phyloP scores from a whole-genome alignment of 1,140 invertebrate species.

The Chrysoperla carnea region DNA sequence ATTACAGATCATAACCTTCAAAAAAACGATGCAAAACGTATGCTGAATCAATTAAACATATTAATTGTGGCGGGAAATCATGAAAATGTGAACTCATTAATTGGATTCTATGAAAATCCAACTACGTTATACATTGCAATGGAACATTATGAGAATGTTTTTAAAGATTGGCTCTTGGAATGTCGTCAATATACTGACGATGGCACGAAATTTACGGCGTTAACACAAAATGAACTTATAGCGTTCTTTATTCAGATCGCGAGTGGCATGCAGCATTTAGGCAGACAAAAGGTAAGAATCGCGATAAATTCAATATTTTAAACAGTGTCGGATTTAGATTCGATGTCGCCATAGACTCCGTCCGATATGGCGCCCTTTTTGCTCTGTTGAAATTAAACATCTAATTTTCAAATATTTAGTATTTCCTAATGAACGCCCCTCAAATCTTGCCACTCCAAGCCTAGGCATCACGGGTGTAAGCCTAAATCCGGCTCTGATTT shows the following conservation, averaged over 20 bases:
- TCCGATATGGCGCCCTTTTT: too few relatives aligned
- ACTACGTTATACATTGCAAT: slow-evolving; percentile 51
- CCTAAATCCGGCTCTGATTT: too few relatives aligned
- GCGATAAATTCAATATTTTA: background rate
- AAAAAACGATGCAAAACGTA: slow-evolving; percentile 37
- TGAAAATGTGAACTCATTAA: slow-evolving; percentile 49
- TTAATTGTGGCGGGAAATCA: slow-evolving; percentile 48
- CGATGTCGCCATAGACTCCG: too few relatives aligned
- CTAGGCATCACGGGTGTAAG: too few relatives aligned
- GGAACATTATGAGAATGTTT: slow-evolving; percentile 39
- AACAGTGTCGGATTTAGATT: too few relatives aligned
- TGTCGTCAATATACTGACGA: slow-evolving; percentile 38
- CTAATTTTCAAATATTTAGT: too few relatives aligned
- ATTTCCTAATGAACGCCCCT: too few relatives aligned
- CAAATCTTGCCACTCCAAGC: too few relatives aligned
- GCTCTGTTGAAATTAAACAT: too few relatives aligned
- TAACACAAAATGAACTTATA: slow-evolving; percentile 38
- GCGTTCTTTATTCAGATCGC: slow-evolving; percentile 36
- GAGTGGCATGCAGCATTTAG: slow-evolving; percentile 45
- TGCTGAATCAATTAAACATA: slow-evolving; percentile 55
- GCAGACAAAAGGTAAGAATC: slow-evolving; percentile 28
- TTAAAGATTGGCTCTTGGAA: slow-evolving; percentile 49
- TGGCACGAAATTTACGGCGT: slow-evolving; percentile 31
- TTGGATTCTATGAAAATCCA: slow-evolving; percentile 61
- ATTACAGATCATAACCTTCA: slow-evolving; percentile 37